Percentiles rank a stretch among this genome's conserved stretches.
These are phyloP conservation scores for Pissodes strobi DNA, from an alignment of 1,140 invertebrate species.

Conservation along the genomic window DNA sequence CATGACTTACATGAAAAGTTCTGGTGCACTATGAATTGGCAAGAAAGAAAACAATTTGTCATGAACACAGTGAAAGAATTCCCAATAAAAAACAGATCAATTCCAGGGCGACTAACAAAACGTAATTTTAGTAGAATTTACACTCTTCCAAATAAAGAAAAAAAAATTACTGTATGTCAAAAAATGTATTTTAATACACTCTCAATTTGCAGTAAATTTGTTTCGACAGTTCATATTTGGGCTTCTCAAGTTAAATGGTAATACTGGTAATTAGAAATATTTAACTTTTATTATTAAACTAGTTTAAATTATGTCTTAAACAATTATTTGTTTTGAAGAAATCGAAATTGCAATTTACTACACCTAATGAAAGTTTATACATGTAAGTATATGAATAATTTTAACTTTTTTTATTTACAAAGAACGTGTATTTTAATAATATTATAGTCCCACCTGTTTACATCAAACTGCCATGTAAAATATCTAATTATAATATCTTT, in stretches of 20 bases:
- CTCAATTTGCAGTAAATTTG: slow-evolving; percentile 22
- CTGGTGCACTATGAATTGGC: slow-evolving; percentile 24
- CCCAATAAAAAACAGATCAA: slow-evolving; percentile 26
- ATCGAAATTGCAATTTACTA: background rate
- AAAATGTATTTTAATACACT: slow-evolving; percentile 31
- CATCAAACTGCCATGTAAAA: too few species aligned
- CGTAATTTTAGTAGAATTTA: slow-evolving; percentile 22
- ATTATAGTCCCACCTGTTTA: too few species aligned
- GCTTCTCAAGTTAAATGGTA: slow-evolving; percentile 31
- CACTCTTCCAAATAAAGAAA: slow-evolving; percentile 7
- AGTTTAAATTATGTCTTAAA: background rate
- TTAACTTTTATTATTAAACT: background rate
- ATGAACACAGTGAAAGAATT: slow-evolving; percentile 29
- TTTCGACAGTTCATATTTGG: slow-evolving; percentile 27
- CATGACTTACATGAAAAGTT: slow-evolving; percentile 18
- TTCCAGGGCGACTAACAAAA: slow-evolving; percentile 11
- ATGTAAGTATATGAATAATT: too few species aligned
- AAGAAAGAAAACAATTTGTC: slow-evolving; percentile 21
- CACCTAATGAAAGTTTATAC: too few species aligned
- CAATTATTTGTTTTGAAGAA: background rate
- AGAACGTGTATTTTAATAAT: too few species aligned
- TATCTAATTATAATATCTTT: background rate
- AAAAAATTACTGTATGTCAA: slow-evolving; percentile 24
- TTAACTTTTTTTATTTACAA: background rate
- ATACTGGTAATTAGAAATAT: too few species aligned